Base-by-base conservation (phyloP, 2,797 vertebrate species). In the Aulostomus chinensis region DNA sequence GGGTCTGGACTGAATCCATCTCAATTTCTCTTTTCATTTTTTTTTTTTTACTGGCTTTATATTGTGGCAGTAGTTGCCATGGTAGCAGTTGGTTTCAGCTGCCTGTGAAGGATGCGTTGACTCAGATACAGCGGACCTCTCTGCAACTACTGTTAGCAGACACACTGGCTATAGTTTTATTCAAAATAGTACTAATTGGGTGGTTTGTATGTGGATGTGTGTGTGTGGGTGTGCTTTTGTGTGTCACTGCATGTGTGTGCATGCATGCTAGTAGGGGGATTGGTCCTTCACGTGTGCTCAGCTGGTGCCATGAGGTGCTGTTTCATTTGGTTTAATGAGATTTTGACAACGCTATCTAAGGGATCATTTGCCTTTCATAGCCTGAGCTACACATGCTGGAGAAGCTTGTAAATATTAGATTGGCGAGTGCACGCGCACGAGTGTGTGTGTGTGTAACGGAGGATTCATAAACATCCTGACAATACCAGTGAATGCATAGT, bases 291-390 rank as follows among this genome's bases (percentile, higher is more conserved):
- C 62, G 76, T 83, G 84, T 80, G 87, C 87, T 89, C 89, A 92
- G 89, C 89, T 91, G 89, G 86, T 80, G 56, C 62, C 43, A 63
- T 14, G 54, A 79, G 83, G 54, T 73, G 75, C 79, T 78, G 77
- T 90, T 91, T 90, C 82, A 88, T 91, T 90, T 84, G 80, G 51
- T 80, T 84, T 90, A 90, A 92, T 90, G 85, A 91, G 88, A 87
- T 91, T 92, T 88, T 86, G 83, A 87, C 84, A 86, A 83, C 85
- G 77, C 73, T 65, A 45, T 73, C 54, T 43, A 16, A 39, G 73
- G 73, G 61, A 80, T 84, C 70, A 80, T 87, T 88, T 85, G 53
- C 73, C 58, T 80, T 85, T 84, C 81, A 83, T 76, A 59, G 28
- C 24, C 53, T 40, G 47, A 52, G 54, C 55, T 53, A 45, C 65